phyloP scores from a whole-genome alignment of 2,113 vertebrate species.

The Amphilophus citrinellus region DNA sequence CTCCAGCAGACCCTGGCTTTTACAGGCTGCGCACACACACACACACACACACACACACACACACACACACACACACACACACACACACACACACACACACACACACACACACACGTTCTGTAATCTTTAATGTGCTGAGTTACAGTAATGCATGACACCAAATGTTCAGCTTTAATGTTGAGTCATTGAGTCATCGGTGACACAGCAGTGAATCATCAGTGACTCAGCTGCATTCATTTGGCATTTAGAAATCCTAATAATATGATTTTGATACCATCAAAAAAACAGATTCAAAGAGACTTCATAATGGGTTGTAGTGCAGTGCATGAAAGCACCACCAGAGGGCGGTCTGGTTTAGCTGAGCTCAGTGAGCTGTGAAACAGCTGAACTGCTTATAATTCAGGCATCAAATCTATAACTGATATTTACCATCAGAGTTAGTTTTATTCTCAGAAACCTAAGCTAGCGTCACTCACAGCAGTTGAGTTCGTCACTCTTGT shows the following conservation, averaged over 20 bases:
- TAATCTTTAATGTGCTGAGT: not conserved
- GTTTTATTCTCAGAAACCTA: not conserved
- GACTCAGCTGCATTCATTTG: not conserved
- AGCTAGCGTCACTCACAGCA: conserved; percentile 87
- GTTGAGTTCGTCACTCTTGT: conserved; percentile 94
- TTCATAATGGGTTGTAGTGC: not conserved
- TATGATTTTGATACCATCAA: too few species aligned
- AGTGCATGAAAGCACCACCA: not conserved
- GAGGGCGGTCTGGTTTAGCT: not conserved
- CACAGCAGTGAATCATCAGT: not conserved
- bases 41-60: conserved; percentile 32
- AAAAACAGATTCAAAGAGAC: not conserved
- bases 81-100: conserved; percentile 20
- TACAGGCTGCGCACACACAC: conserved; percentile 83
- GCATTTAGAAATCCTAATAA: too few species aligned
- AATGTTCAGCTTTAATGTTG: too few species aligned
- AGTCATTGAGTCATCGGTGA: not conserved
- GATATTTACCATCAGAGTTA: not conserved
- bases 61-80: too few species aligned
- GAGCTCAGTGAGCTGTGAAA: not conserved
- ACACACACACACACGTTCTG: not conserved
- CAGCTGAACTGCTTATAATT: not conserved
- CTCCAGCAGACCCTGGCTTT: conserved; percentile 91
- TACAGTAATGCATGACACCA: fast-evolving
- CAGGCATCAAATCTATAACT: too few species aligned